Base-by-base conservation (phyloP, 2,888 invertebrate genomes). In the Cephalotes varians region DNA sequence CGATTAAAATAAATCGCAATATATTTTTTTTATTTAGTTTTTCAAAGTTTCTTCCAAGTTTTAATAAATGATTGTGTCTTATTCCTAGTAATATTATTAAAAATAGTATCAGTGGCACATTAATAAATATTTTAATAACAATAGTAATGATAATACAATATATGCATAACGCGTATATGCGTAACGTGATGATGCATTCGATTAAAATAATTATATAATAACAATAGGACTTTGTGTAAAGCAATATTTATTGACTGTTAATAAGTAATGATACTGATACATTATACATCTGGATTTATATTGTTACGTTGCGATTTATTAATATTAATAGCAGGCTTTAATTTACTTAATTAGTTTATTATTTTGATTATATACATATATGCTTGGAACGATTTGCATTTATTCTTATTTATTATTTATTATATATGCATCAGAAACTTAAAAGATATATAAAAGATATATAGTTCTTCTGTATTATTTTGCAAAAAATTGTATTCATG, bases 211-310 rank as follows among this genome's bases (percentile, higher is more conserved):
- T 83, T 86, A 72, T 69, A 64, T 34, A 60, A 83, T 71, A 74
- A 82, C 82, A 76, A 81, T 83, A 80, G 64, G 15, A 56, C 60
- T 64, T 79, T 81, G 80, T 28, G 31, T 15, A n/a, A 34, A n/a
- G 9, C n/a, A 47, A 67, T 72, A 81, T 73, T 81, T 73, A 77
- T 84, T 77, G 34, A 51, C 28, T 25, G 73, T 87, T 82, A 85
- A 81, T 89, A 84, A 89, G 56, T 82, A 84, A 74, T 58, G 34
- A 72, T 54, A 81, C 21, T 40, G 21, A 71, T 15, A 56, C 2
- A 65, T 83, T 40, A 82, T 80, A 60, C 25, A 65, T 37, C 9
- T 58, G 44, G 49, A 73, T 54, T 67, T 81, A 67, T 47, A 12
- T 64, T 58, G 21, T 64, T 69, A 80, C 7, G n/a, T 4, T 15